A percentile compares a stretch with the other conserved stretches of the same genome.
These are phyloP conservation scores for Glossophaga mutica DNA, from an alignment of 2,797 vertebrate species.

Conservation along the genomic window DNA sequence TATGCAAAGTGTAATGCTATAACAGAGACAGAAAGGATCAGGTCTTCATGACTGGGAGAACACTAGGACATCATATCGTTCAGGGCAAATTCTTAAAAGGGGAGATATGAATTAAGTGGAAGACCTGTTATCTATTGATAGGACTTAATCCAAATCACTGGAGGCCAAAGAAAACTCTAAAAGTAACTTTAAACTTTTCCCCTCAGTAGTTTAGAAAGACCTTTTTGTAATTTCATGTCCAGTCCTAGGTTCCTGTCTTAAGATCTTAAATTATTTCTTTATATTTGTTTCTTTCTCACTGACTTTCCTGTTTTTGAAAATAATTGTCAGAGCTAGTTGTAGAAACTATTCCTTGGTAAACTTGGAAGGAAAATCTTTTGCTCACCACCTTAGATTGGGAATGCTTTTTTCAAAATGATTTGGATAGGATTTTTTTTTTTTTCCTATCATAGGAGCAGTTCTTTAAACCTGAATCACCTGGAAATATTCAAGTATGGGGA, in stretches of 20 bases:
- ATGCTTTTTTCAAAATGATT: not conserved
- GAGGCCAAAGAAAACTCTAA: not conserved
- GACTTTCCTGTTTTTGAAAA: constrained; percentile 49
- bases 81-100: not conserved
- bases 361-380: not conserved
- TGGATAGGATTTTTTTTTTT: not conserved
- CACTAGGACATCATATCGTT: not conserved
- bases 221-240: not conserved
- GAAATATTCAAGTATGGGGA: not conserved
- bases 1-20: not conserved
- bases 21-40: not conserved
- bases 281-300: not conserved
- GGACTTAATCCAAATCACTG: not conserved
- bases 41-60: not conserved
- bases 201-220: not conserved
- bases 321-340: not conserved
- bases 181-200: not conserved
- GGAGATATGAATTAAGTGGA: not conserved
- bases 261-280: not conserved
- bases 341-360: constrained; percentile 12
- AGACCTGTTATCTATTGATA: not conserved
- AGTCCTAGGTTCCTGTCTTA: not conserved
- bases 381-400: not conserved
- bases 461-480: not conserved
- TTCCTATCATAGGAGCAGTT: not conserved